Evolutionary conservation across 2,797 vertebrate species (phyloP), one percentile per base, ranked within the genome.

Genomic region (Leontopithecus rosalia): DNA sequence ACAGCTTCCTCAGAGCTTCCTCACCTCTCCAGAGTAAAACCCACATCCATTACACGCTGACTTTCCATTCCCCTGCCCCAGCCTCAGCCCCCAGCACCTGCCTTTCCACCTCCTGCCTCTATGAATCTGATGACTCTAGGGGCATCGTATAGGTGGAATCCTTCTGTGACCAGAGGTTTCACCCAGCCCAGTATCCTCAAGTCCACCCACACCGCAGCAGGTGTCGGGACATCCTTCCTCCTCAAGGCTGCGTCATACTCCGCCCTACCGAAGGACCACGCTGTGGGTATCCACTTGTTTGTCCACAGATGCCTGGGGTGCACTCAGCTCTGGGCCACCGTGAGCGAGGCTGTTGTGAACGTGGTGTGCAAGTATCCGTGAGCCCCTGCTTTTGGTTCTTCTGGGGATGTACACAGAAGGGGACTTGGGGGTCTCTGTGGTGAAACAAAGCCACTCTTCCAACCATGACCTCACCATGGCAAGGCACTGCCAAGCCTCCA

Each of bases 221-320:
- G 75, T 13, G 28, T 30, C 39, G 55, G 30, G 14, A 61, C 2
- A 5, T 26, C 50, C 33, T 43, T 39, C 64, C 24, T 67, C 82
- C 61, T 33, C 1, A 50, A 77, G 41, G 64, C 46, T 28, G 12
- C 12, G 10, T 15, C 7, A 48, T 24, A 9, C 5, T 33, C 64
- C 5, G 0, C 2, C 3, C 26, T 39, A 15, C 3, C 28, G 19
- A 39, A 4, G 4, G 33, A 26, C 12, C 12, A 39, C 5, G 13
- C 48, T 26, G n/a, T 82, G 33, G 14, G 9, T 26, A 82, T 30
- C 28, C 7, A 33, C 55, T n/a, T 24, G 7, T 12, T 72, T n/a
- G 30, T 1, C 43, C 11, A 22, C 2, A 67, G n/a, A 12, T 8
- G 7, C 9, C 13, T 28, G 46, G 64, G 61, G 5, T 48, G 30